Conservation (phyloP, 2,113 vertebrate species). For the Semnornis frantzii region DNA sequence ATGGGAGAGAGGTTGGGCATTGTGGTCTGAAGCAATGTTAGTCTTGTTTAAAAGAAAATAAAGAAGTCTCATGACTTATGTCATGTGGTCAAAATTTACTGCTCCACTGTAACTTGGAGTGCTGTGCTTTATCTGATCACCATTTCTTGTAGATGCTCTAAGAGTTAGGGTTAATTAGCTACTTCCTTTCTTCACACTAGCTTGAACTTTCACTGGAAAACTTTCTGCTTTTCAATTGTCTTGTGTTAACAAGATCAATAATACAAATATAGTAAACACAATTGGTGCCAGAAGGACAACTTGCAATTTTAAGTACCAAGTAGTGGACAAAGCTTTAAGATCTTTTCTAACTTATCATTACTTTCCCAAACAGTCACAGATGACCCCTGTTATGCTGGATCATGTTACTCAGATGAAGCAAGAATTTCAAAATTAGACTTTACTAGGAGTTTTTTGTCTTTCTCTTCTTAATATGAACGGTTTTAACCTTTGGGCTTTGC, state of each 20-base stretch:
- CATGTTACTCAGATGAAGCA: not conserved
- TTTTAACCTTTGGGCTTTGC: not conserved
- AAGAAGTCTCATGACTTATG: not conserved
- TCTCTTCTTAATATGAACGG: not conserved
- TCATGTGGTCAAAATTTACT: conserved; percentile 6
- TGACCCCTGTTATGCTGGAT: not conserved
- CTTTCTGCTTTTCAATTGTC: not conserved
- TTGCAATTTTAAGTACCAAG: not conserved
- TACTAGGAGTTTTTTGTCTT: not conserved
- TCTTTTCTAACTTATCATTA: not conserved
- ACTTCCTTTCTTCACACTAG: not conserved
- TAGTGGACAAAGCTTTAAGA: not conserved
- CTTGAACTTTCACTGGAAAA: not conserved
- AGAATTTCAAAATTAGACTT: conserved; percentile 2
- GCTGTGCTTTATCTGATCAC: not conserved
- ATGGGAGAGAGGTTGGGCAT: not conserved
- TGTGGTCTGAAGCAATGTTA: not conserved
- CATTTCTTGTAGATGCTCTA: not conserved
- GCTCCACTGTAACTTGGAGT: not conserved
- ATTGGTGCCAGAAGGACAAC: not conserved
- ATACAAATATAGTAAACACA: not conserved
- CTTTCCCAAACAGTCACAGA: not conserved
- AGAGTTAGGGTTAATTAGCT: not conserved
- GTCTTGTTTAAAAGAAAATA: not conserved
- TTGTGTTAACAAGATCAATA: not conserved